Conservation (phyloP, 2,888 invertebrate species). For the Drosophila meridionalis region DNA sequence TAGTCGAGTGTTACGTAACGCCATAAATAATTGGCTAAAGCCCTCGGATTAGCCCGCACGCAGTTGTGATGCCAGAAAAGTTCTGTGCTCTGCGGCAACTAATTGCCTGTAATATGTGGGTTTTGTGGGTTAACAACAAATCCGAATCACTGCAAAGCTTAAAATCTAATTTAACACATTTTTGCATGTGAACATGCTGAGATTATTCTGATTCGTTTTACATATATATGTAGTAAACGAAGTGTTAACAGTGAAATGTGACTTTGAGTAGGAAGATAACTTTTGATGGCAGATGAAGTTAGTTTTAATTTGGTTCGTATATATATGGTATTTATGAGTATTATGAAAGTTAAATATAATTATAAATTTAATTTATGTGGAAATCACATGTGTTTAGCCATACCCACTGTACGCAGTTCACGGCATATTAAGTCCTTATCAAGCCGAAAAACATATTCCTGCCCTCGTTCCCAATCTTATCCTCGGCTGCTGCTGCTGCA, state of each 20-base stretch:
- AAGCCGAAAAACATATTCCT: constrained; percentile 9
- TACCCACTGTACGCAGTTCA: not conserved
- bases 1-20: constrained; percentile 39
- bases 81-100: constrained; percentile 56
- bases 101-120: constrained; percentile 61
- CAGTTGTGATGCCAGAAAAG: constrained; percentile 44
- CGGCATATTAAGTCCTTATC: constrained; percentile 11
- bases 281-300: not conserved
- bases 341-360: no score
- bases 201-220: constrained; percentile 1
- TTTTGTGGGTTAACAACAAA: constrained; percentile 47
- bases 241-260: not conserved
- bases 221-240: not conserved
- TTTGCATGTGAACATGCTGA: constrained; percentile 11
- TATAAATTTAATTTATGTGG: not conserved
- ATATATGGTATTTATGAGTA: not conserved
- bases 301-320: no score
- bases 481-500: constrained; percentile 19
- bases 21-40: constrained; percentile 71
- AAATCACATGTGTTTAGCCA: not conserved
- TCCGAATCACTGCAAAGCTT: constrained; percentile 12
- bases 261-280: not conserved
- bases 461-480: not conserved
- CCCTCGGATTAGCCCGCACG: constrained; percentile 61
- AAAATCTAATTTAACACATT: constrained; percentile 33